Base-by-base conservation (phyloP, 2,113 vertebrate genomes). In the Ornithorhynchus anatinus region DNA sequence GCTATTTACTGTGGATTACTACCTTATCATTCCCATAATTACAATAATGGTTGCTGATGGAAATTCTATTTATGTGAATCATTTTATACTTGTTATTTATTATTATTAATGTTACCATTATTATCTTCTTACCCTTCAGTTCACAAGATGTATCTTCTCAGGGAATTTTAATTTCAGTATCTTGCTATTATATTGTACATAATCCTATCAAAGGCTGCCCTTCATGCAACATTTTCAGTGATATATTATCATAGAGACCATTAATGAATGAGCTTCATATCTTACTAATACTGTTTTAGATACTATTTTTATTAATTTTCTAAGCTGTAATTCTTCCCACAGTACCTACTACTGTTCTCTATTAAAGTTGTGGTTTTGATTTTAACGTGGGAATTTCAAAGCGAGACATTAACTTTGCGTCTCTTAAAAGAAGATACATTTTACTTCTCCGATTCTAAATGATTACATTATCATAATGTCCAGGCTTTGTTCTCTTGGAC, bases 61-160 rank as follows among this genome's bases (percentile, higher is more conserved):
- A 87, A 78, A 91, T 93, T 94, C 90, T 94, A 94, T 96, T 96
- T 95, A 94, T 93, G 88, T 88, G 91, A 94, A 87, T 93, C 80
- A 92, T 94, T 96, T 94, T 93, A 90, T 89, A 89, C 92, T 91
- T 93, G 89, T 94, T 98, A 97, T 98, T 98, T 98, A 97, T 93
- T 93, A 93, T 93, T 90, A 90, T 92, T 91, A 92, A 91, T 91
- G 87, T 91, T 86, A 89, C 90, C 86, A 94, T 95, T 93, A 94
- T 96, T 95, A 93, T 91, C 91, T 92, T 89, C 88, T 89, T 93
- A 93, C 87, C 89, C 91, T 92, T 95, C 92, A 89, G 89, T 93
- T 95, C 93, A 91, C 92, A 89, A 94, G 89, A 97, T 93, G 92
- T 94, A 94, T 95, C 87, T 89, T 92, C 93, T 92, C 90, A 88